A percentile compares a stretch with the other conserved stretches of the same genome.
Conservation (phyloP, 2,797 vertebrate genomes). For the Hydrolagus colliei region DNA sequence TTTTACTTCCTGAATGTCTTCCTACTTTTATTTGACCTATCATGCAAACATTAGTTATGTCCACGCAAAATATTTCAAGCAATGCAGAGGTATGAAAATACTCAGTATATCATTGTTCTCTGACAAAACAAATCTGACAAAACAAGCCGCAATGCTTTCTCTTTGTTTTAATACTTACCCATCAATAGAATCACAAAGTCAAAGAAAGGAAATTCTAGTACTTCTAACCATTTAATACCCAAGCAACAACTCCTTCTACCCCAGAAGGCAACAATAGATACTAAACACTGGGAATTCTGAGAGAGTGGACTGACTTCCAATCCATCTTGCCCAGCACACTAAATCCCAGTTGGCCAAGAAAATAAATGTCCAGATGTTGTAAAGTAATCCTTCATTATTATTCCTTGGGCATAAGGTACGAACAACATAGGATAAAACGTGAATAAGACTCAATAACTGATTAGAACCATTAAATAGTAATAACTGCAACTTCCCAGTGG, state of each 20-base stretch:
- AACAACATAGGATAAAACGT: neutral
- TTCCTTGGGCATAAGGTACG: neutral
- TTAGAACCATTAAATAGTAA: neutral
- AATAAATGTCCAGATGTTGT: neutral
- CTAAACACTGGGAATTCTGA: neutral
- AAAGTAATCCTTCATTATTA: neutral
- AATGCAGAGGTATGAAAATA: neutral
- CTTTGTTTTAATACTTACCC: neutral
- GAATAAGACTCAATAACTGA: neutral
- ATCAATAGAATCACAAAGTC: no score
- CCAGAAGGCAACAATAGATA: neutral
- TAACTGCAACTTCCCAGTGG: neutral
- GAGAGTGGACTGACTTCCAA: neutral
- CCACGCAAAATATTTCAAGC: neutral
- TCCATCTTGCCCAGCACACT: neutral
- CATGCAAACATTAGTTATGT: neutral
- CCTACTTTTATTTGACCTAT: no score
- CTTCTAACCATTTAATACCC: no score
- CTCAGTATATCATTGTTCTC: neutral
- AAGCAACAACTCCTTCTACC: no score
- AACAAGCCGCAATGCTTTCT: neutral
- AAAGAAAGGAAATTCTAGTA: no score
- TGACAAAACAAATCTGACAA: neutral
- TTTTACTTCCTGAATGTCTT: neutral
- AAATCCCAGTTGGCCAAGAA: constrained; percentile 11